A percentile compares a stretch with the other conserved stretches of the same genome.
Conservation (phyloP, 2,888 invertebrate genomes). For the Steinernema carpocapsae region DNA sequence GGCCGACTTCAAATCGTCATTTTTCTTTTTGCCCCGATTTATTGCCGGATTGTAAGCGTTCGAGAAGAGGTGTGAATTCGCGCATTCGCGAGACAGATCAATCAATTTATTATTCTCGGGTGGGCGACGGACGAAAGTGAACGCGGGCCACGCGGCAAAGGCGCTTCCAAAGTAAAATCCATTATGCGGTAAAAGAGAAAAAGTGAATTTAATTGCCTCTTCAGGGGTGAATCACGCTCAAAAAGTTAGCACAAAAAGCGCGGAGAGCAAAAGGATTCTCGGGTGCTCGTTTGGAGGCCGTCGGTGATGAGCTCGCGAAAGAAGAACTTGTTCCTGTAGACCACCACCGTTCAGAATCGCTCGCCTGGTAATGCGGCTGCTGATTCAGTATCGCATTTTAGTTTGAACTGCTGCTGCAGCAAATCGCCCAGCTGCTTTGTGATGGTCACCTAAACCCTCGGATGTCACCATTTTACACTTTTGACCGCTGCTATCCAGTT, state of each 20-base stretch:
- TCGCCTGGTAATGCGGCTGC: not conserved
- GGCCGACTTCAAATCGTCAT: constrained; percentile 16
- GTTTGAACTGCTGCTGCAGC: not conserved
- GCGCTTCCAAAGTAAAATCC: no score
- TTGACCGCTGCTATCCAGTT: not conserved
- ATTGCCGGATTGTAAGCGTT: not conserved
- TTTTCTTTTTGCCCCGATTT: constrained; percentile 8
- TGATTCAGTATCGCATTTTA: not conserved
- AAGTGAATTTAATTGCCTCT: not conserved
- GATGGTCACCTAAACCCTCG: not conserved
- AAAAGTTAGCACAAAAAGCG: not conserved
- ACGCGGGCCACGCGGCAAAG: no score
- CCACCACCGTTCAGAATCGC: not conserved
- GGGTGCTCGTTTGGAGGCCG: constrained; percentile 11
- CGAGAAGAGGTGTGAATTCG: constrained; percentile 26
- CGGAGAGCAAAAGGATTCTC: not conserved
- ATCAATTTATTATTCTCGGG: not conserved
- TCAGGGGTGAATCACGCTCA: not conserved
- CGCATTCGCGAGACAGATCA: constrained; percentile 6
- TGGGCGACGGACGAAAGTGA: not conserved
- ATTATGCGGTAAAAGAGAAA: no score
- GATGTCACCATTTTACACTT: not conserved
- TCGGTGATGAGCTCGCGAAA: not conserved
- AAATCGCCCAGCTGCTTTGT: not conserved
- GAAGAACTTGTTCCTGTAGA: constrained; percentile 8